Evolutionary conservation across 2,888 invertebrate genomes (phyloP).

Genomic region (Bruchidius siliquastri): DNA sequence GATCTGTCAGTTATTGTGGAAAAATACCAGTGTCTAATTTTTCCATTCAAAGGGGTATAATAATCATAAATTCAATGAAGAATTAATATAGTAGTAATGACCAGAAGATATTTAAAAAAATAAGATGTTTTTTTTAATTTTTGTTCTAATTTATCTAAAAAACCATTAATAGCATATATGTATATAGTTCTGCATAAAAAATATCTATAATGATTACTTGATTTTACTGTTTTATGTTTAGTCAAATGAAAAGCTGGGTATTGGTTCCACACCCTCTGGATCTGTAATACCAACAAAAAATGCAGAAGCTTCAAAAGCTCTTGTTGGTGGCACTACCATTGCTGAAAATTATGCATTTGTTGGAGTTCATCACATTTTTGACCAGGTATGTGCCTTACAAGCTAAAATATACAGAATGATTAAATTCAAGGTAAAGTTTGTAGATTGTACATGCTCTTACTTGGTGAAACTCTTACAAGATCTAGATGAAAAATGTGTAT

Average conservation of each 20-base stretch:
- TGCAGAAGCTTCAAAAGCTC: slow-evolving; percentile 57
- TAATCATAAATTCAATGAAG: no score
- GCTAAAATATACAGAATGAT: neutral
- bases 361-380: slow-evolving; percentile 85
- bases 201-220: neutral
- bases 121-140: no score
- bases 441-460: neutral
- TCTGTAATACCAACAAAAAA: slow-evolving; percentile 54
- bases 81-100: no score
- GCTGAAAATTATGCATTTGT: slow-evolving; percentile 83
- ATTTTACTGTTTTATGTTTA: neutral
- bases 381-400: slow-evolving; percentile 59
- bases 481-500: no score
- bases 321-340: slow-evolving; percentile 60
- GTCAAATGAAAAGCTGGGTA: neutral
- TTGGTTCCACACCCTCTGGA: slow-evolving; percentile 7
- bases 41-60: no score
- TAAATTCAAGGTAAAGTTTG: neutral
- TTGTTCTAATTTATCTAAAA: no score
- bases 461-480: no score
- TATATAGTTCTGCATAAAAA: no score
- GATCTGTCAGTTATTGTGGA: no score
- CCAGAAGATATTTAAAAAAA: no score
- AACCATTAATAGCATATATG: no score
- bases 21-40: no score